These are phyloP conservation scores for Caradrina kadenii DNA, from an alignment of 2,888 invertebrate genomes.

Conservation along the genomic window DNA sequence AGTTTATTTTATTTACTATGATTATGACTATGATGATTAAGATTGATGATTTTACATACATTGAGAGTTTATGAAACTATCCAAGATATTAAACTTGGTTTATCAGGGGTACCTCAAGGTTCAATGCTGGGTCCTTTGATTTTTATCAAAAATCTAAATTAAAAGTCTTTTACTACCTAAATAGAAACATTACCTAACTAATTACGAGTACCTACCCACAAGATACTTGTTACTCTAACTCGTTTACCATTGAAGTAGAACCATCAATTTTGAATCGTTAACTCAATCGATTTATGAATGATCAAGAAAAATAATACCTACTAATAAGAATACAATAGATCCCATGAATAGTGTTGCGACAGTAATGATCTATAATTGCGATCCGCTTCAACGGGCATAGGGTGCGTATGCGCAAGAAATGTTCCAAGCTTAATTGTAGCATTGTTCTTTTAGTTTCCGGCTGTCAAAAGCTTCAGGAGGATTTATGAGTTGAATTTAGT, in stretches of 20 bases:
- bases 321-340: conserved; percentile 73
- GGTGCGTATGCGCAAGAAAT: conserved; percentile 68
- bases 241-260: conserved; percentile 12
- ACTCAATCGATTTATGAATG: conserved; percentile 49
- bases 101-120: conserved; percentile 6
- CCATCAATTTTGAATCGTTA: conserved; percentile 36
- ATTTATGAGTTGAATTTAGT: conserved; percentile 45
- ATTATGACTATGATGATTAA: too few species aligned
- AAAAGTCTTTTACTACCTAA: too few species aligned
- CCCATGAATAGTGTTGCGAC: conserved; percentile 63
- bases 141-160: not conserved
- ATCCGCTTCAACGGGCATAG: conserved; percentile 57
- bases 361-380: conserved; percentile 63
- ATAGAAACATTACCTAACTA: not conserved
- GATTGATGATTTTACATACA: not conserved
- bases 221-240: conserved; percentile 14
- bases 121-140: not conserved
- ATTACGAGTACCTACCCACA: not conserved
- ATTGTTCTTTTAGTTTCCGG: conserved; percentile 73
- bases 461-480: conserved; percentile 55
- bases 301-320: conserved; percentile 56
- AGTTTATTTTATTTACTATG: conserved; percentile 36
- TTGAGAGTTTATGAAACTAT: not conserved
- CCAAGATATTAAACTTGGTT: not conserved
- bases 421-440: conserved; percentile 60